These are phyloP conservation scores for Agonopterix arenella DNA, from an alignment of 2,888 invertebrate genomes.

Conservation along the genomic window DNA sequence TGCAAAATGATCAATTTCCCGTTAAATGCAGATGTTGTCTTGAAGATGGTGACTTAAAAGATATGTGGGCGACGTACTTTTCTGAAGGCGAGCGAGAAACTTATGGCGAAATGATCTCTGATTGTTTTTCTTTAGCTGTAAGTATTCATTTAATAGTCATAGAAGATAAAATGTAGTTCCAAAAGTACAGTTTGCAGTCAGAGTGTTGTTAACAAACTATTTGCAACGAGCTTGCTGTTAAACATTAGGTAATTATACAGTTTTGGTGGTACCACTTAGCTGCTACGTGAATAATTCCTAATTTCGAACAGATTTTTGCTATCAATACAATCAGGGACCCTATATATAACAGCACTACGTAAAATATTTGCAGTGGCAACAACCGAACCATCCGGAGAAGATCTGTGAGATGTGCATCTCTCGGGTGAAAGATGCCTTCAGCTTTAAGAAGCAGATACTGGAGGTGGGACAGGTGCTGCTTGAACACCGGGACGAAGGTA, in stretches of 20 bases:
- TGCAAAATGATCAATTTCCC: neutral
- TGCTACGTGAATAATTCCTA: too few relatives aligned
- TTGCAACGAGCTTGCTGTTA: too few relatives aligned
- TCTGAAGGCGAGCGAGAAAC: slow-evolving; percentile 29
- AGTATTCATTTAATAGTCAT: slow-evolving; percentile 18
- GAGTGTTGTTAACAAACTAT: too few relatives aligned
- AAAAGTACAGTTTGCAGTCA: too few relatives aligned
- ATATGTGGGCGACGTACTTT: slow-evolving; percentile 38
- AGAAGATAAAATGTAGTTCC: too few relatives aligned
- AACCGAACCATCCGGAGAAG: slow-evolving; percentile 22
- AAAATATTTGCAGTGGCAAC: slow-evolving; percentile 21
- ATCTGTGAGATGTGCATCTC: slow-evolving; percentile 42
- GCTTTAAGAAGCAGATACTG: slow-evolving; percentile 35
- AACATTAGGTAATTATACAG: too few relatives aligned
- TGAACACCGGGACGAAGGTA: too few relatives aligned
- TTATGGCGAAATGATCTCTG: slow-evolving; percentile 46
- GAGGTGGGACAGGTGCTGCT: slow-evolving; percentile 20
- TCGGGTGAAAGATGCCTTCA: slow-evolving; percentile 30
- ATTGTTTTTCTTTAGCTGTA: slow-evolving; percentile 48
- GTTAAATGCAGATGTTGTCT: slow-evolving; percentile 45
- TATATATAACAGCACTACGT: too few relatives aligned
- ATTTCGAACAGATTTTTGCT: too few relatives aligned
- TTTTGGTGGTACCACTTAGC: too few relatives aligned
- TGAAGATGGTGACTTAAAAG: slow-evolving; percentile 37
- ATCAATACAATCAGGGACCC: too few relatives aligned